Evolutionary conservation across 2,888 invertebrate genomes (phyloP), one percentile per base, ranked within the genome.

Genomic region (Thera obeliscata): DNA sequence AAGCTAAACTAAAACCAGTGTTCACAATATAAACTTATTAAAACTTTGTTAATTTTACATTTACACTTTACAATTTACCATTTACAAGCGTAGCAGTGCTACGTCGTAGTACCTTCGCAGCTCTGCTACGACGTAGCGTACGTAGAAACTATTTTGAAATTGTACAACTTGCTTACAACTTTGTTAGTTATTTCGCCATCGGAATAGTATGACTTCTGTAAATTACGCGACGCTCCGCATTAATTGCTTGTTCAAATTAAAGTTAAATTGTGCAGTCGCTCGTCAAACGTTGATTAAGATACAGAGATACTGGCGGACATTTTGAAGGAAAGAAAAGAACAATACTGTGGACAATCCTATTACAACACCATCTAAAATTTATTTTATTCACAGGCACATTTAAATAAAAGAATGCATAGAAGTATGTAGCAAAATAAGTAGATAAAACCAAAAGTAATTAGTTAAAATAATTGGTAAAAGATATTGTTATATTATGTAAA

Each of bases 21-120:
- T 43, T 41, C 41, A 46, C 43, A 46, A 7, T 2, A 7, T 9
- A 9, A 8, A 2, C 60, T 65, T 69, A 69, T 64, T 67, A 68
- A 61, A 73, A 74, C 64, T 73, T 74, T 64, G 70, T 71, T 70
- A 70, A 71, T 71, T 68, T 66, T 64, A 64, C 22, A 22, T 22
- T 22, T 66, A 67, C 69, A 72, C 54, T 63, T 69, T 41, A 54
- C 22, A 67, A 49, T 6, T 58, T 67, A 59, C 66, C 69, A 67
- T 69, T 70, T 71, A 67, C 66, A 72, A 61, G 71, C 70, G 69
- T 71, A 71, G 69, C 66, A 69, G 65, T 60, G 69, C 71, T 71
- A 74, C 71, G 71, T 49, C 70, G 72, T 71, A 72, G 67, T 59
- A 61, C 63, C 52, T 66, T 65, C 55, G 69, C 63, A 67, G 66